A percentile compares a stretch with the other conserved stretches of the same genome.
These are phyloP conservation scores for Heteractis magnifica DNA, from an alignment of 92 coral and sea anemone genomes.

Conservation along the genomic window DNA sequence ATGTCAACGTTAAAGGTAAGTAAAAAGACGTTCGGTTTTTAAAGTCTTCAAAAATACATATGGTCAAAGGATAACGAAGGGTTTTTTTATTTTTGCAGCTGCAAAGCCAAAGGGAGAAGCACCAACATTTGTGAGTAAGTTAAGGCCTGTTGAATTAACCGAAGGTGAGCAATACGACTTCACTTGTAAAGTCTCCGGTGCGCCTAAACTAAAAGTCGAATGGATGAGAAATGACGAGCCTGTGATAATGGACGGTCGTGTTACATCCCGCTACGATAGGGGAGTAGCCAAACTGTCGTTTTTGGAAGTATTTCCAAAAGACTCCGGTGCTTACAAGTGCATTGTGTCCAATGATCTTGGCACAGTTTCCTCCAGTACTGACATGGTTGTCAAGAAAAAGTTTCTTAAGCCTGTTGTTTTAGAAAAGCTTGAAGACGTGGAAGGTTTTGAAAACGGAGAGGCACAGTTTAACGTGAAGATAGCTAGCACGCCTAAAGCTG, in stretches of 20 bases:
- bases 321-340: conserved; percentile 80
- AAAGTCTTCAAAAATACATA: background rate
- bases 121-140: conserved; percentile 64
- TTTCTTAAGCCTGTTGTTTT: conserved; percentile 75
- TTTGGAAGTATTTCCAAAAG: conserved; percentile 68
- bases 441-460: conserved; percentile 70
- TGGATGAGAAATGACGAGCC: conserved; percentile 79
- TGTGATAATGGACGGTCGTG: conserved; percentile 41
- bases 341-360: conserved; percentile 66
- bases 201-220: conserved; percentile 55
- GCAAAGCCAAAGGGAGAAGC: conserved; percentile 45
- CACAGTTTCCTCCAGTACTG: conserved; percentile 62
- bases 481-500: conserved; percentile 81
- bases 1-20: conserved; percentile 77
- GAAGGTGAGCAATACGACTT: conserved; percentile 73
- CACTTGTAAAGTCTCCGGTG: conserved; percentile 59
- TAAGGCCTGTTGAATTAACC: conserved; percentile 65
- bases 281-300: conserved; percentile 59
- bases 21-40: background rate
- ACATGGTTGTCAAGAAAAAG: conserved; percentile 43
- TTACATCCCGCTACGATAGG: conserved; percentile 52
- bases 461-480: conserved; percentile 71
- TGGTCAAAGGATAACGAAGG: background rate
- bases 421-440: conserved; percentile 69
- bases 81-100: background rate